Evolutionary conservation across 2,888 invertebrate species (phyloP), one percentile per base, ranked within the genome.

Genomic region (Dendrolimus houi): DNA sequence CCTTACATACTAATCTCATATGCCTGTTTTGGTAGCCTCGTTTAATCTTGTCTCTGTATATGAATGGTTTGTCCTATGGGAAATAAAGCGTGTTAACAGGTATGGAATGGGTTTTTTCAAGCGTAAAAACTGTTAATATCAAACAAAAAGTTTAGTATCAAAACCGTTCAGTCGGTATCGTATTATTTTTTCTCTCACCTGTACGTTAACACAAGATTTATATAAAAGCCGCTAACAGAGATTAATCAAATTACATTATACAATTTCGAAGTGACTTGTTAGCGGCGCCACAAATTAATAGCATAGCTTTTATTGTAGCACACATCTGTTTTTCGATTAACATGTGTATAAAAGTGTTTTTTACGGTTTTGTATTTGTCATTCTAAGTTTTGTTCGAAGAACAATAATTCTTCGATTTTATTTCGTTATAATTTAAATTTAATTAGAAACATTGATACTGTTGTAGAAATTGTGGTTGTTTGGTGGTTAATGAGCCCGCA

Each of bases 231-330:
- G 63, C 64, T 56, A 61, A 61, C 63, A 70, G 71, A 72, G 67
- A 76, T 75, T 71, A 75, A 79, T 81, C 74, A 79, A 77, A 72
- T 74, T 69, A 74, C 69, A 64, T 66, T 70, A 74, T 69, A 64
- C 59, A 12, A 54, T 12, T 66, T 67, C 60, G 64, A 71, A 70
- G 63, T 55, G 62, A 67, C 74, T 75, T 71, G 73, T 83, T 77
- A 81, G 73, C 72, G 64, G 64, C 67, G 59, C 12, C 69, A 71
- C 71, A 69, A 74, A 73, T 73, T 71, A 72, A 72, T 69, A 66
- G 63, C 59, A 55, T 60, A 66, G 65, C 63, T 72, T 77, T 72
- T 72, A 67, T 62, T 59, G 62, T 59, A 55, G 54, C 47, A 8
- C 47, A 47, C 47, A 12, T 47, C 47, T 47, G 12, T 47, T 47